Conservation (phyloP, 2,888 invertebrate species). For the Leistus spinibarbis region DNA sequence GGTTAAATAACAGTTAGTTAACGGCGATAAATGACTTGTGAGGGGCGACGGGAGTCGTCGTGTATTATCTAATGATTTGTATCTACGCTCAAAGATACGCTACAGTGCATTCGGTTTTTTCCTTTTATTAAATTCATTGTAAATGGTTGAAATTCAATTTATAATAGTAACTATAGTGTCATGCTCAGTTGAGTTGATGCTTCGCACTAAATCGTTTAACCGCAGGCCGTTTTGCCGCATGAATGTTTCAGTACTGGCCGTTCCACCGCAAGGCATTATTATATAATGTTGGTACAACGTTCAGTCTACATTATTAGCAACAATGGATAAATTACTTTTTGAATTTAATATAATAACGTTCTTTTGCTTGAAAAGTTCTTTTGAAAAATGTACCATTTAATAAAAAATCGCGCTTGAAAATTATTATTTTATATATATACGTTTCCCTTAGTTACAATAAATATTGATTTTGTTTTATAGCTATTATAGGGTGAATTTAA, state of each 20-base stretch:
- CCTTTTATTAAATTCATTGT: not conserved
- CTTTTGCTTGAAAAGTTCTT: too few relatives aligned
- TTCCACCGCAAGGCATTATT: not conserved
- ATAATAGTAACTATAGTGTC: not conserved
- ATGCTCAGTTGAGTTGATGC: not conserved
- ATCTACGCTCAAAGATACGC: not conserved
- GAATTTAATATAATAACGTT: too few relatives aligned
- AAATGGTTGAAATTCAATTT: not conserved
- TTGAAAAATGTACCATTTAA: too few relatives aligned
- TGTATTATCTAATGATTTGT: not conserved
- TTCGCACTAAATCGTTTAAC: not conserved
- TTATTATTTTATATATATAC: too few relatives aligned
- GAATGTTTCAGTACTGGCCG: not conserved
- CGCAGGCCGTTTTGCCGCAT: not conserved
- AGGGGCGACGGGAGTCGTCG: not conserved
- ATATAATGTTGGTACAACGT: too few relatives aligned
- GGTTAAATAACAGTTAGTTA: conserved; percentile 13
- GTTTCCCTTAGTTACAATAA: too few relatives aligned
- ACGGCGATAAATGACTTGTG: not conserved
- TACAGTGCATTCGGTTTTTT: not conserved
- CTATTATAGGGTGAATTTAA: too few relatives aligned
- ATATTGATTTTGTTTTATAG: too few relatives aligned
- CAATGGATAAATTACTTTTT: too few relatives aligned
- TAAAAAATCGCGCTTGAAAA: too few relatives aligned
- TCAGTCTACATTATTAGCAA: too few relatives aligned